Percentiles rank a stretch among this genome's conserved stretches.
phyloP scores from a whole-genome alignment of 2,797 vertebrate genomes.

The Oreochromis grahami region DNA sequence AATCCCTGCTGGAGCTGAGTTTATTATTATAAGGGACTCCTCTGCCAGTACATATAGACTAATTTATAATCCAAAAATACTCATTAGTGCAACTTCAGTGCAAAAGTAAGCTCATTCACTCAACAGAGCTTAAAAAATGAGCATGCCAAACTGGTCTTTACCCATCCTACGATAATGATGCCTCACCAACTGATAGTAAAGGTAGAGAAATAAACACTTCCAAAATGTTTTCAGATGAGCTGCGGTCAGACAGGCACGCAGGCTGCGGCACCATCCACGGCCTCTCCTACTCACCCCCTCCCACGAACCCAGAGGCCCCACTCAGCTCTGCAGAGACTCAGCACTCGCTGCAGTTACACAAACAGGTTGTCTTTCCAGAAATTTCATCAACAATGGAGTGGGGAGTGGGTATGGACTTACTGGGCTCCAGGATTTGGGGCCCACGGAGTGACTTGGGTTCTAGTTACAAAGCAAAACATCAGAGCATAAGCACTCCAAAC shows the following conservation, averaged over 20 bases:
- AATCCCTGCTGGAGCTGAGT: neutral
- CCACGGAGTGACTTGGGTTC: slow-evolving; percentile 55
- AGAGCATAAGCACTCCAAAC: slow-evolving; percentile 34
- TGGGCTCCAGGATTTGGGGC: slow-evolving; percentile 61
- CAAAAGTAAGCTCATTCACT: neutral
- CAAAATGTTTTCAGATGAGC: slow-evolving; percentile 49
- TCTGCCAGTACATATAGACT: neutral
- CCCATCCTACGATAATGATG: neutral
- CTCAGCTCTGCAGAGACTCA: slow-evolving; percentile 52
- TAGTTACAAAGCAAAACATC: slow-evolving; percentile 74
- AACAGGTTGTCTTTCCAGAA: slow-evolving; percentile 69
- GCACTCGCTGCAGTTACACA: slow-evolving; percentile 61
- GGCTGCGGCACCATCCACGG: slow-evolving; percentile 23
- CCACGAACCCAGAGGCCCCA: slow-evolving; percentile 38
- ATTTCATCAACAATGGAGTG: slow-evolving; percentile 60
- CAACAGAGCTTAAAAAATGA: neutral
- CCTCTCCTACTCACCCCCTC: neutral
- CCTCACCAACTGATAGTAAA: slow-evolving; percentile 26
- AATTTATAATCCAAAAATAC: neutral
- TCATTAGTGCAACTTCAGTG: neutral
- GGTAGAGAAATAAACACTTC: slow-evolving; percentile 40
- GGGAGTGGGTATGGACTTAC: slow-evolving; percentile 46
- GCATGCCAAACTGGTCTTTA: neutral
- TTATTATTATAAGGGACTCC: neutral
- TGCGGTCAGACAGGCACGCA: slow-evolving; percentile 3